A percentile compares a stretch with the other conserved stretches of the same genome.
These are phyloP conservation scores for Hyppa rectilinea DNA, from an alignment of 2,888 invertebrate genomes.

Conservation along the genomic window DNA sequence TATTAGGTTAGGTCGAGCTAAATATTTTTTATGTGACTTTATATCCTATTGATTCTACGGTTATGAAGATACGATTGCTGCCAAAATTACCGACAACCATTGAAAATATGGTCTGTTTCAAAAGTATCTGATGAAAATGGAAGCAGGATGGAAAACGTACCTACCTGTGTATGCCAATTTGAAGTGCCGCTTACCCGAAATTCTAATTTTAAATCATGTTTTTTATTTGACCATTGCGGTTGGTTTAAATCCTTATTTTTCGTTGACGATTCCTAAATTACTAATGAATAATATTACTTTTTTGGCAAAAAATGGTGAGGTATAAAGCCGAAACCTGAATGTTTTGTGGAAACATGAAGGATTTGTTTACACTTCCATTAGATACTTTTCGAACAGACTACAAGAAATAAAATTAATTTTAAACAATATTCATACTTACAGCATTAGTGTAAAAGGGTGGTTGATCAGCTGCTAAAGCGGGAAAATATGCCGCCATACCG, in stretches of 20 bases:
- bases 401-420: background rate
- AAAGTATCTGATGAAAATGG: background rate
- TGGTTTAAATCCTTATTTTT: background rate
- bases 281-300: background rate
- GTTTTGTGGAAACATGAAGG: too few relatives aligned
- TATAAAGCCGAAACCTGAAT: too few relatives aligned
- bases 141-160: background rate
- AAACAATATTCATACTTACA: constrained; percentile 91
- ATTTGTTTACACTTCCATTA: background rate
- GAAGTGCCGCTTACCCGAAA: background rate
- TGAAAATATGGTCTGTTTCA: background rate
- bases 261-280: background rate
- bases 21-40: background rate
- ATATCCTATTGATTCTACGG: background rate
- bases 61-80: constrained; percentile 25
- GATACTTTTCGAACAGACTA: background rate
- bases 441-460: constrained; percentile 96
- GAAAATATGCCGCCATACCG: constrained; percentile 96
- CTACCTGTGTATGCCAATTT: background rate
- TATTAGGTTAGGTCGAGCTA: background rate
- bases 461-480: constrained; percentile 96
- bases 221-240: background rate
- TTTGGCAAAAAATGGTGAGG: background rate
- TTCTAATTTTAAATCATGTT: background rate
- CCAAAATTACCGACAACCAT: constrained; percentile 44